These are phyloP conservation scores for Enchytraeus crypticus DNA, from an alignment of 2,888 invertebrate genomes.

Conservation along the genomic window DNA sequence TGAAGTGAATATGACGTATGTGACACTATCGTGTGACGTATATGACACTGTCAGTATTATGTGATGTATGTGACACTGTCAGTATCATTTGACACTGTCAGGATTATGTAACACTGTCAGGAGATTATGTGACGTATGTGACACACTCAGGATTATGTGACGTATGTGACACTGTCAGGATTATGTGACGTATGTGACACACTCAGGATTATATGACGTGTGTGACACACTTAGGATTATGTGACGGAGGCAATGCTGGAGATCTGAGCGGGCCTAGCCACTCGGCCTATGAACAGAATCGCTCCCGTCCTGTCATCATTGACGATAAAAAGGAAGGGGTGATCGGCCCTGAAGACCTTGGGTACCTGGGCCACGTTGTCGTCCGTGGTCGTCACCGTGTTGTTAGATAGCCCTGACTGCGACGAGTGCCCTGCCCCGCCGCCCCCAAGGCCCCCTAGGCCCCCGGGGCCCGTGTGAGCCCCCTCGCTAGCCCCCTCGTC, in stretches of 20 bases:
- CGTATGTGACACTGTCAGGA: no score
- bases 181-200: no score
- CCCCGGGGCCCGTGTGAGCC: conserved; percentile 3
- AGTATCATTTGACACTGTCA: no score
- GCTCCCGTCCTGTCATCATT: conserved; percentile 28
- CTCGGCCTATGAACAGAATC: conserved; percentile 26
- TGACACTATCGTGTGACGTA: no score
- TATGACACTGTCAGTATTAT: no score
- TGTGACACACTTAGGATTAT: no score
- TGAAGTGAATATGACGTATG: no score
- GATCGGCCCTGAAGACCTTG: conserved; percentile 26
- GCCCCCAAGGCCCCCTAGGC: conserved; percentile 6
- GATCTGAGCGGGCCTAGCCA: conserved; percentile 21
- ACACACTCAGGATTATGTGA: no score
- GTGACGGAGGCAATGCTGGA: conserved; percentile 19
- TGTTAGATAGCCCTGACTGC: conserved; percentile 7
- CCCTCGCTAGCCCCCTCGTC: conserved; percentile 21
- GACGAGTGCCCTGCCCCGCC: conserved; percentile 4
- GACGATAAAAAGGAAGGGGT: conserved; percentile 28
- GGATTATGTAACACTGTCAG: no score
- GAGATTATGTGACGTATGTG: no score
- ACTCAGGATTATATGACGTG: no score
- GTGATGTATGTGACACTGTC: no score
- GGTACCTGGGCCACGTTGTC: conserved; percentile 10
- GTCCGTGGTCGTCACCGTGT: conserved; percentile 15